These are phyloP conservation scores for Simalia tracyae DNA, from an alignment of 2,797 vertebrate species.

Conservation along the genomic window DNA sequence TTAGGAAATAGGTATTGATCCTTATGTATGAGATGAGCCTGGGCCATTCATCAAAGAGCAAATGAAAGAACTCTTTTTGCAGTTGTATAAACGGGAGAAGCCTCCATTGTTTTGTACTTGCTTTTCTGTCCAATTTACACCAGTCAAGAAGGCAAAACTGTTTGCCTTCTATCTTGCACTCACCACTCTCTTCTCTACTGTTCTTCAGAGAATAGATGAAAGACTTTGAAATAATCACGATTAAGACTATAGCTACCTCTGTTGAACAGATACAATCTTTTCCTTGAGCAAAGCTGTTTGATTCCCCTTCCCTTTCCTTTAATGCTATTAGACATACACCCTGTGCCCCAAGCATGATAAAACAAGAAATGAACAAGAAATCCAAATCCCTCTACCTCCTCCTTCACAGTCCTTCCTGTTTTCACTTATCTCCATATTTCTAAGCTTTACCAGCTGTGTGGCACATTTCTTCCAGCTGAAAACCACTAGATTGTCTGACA, in stretches of 20 bases:
- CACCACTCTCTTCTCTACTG: neutral
- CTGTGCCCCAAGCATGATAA: conserved; percentile 33
- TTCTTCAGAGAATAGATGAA: conserved; percentile 38
- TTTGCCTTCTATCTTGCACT: conserved; percentile 36
- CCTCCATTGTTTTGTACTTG: conserved; percentile 9
- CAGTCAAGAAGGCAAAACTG: conserved; percentile 25
- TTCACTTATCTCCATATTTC: neutral
- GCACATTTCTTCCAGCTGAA: conserved; percentile 25
- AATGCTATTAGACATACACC: conserved; percentile 21
- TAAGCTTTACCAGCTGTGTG: neutral
- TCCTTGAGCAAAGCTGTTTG: conserved; percentile 16
- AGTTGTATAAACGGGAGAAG: conserved; percentile 39
- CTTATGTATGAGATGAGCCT: conserved; percentile 38
- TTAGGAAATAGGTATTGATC: conserved; percentile 65
- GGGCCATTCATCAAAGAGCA: conserved; percentile 60
- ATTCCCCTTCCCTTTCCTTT: conserved; percentile 3
- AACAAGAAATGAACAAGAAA: conserved; percentile 40
- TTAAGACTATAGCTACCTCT: conserved; percentile 28
- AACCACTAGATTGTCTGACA: neutral
- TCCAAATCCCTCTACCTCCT: neutral
- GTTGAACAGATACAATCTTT: neutral
- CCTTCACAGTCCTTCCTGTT: neutral
- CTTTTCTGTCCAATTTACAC: conserved; percentile 18
- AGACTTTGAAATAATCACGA: conserved; percentile 25
- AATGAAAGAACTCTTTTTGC: conserved; percentile 48